phyloP scores from a whole-genome alignment of 2,113 vertebrate species.

The Bujurquina vittata region DNA sequence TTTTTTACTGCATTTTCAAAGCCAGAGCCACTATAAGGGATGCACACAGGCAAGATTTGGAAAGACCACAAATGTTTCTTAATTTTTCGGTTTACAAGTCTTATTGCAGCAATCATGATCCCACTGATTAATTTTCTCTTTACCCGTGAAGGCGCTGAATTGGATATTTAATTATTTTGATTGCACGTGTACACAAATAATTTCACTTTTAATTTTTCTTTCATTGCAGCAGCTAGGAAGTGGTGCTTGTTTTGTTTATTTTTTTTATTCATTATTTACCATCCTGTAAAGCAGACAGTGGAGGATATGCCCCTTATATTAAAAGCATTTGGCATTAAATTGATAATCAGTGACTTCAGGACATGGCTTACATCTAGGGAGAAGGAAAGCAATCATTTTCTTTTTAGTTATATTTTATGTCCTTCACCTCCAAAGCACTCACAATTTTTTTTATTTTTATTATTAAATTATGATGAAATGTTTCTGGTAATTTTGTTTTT shows the following conservation, averaged over 20 bases:
- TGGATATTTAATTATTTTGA: constrained; percentile 31
- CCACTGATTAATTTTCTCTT: constrained; percentile 16
- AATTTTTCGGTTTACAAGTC: constrained; percentile 27
- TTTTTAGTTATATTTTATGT: not conserved
- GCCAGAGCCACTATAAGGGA: not conserved
- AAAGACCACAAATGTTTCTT: constrained; percentile 2
- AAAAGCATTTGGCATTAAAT: not conserved
- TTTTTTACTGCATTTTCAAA: not conserved
- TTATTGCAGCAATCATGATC: constrained; percentile 2
- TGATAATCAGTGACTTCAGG: not conserved
- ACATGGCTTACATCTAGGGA: not conserved
- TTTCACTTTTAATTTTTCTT: not conserved
- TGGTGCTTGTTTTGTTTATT: not conserved
- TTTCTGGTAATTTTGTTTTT: not conserved
- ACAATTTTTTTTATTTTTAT: not conserved
- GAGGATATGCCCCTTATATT: not conserved
- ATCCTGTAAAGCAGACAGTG: not conserved
- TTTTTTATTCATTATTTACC: not conserved
- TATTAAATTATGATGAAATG: not conserved
- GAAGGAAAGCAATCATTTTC: not conserved
- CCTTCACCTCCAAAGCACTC: not conserved
- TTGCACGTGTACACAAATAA: constrained; percentile 5
- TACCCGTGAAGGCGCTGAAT: not conserved
- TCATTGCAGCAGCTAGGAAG: constrained; percentile 1
- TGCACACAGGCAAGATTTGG: constrained; percentile 7